Evolutionary conservation across 2,888 invertebrate genomes (phyloP), one percentile per base, ranked within the genome.

Genomic region (Lasioglossum malachurum): DNA sequence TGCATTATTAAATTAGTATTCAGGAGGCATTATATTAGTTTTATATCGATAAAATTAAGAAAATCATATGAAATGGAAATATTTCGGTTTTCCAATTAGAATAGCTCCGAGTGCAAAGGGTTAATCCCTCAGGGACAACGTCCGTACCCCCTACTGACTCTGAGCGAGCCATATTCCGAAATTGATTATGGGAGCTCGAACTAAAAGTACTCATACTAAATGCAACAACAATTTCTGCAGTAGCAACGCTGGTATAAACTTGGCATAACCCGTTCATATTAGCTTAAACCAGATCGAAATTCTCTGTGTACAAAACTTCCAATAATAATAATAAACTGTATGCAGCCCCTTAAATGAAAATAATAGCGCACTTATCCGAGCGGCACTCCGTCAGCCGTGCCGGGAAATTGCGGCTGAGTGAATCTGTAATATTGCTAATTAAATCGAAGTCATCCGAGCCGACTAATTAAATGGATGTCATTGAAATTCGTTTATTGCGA

Each of bases 401-500:
- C 0, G 41, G 46, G 49, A 41, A 80, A 75, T 46, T n/a, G 38
- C 44, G 57, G 75, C 64, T 16, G 57, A 75, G 72, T 76, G 75
- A 80, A 80, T 60, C 64, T 27, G 53, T 72, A 75, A 72, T 79
- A 85, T 75, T 60, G 75, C 72, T 79, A 79, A 85, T 85, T 80
- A 77, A 80, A 86, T 53, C 76, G n/a, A 80, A 76, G 60, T 78
- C 78, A 64, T 75, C 19, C 19, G 57, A 80, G 60, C 41, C 35
- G 31, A 10, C 64, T 76, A 64, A 76, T 74, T 74, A 49, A 74
- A 74, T 53, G 74, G 35, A 35, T 10, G 77, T 64, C 72, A 77
- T 77, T 35, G 77, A 84, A 74, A 82, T 82, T 84, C 83, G 77
- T 80, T 84, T 74, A 80, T 80, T 60, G 60, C 67, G 16, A 60